These are phyloP conservation scores for Eupithecia abbreviata DNA, from an alignment of 2,888 invertebrate genomes.

Conservation along the genomic window DNA sequence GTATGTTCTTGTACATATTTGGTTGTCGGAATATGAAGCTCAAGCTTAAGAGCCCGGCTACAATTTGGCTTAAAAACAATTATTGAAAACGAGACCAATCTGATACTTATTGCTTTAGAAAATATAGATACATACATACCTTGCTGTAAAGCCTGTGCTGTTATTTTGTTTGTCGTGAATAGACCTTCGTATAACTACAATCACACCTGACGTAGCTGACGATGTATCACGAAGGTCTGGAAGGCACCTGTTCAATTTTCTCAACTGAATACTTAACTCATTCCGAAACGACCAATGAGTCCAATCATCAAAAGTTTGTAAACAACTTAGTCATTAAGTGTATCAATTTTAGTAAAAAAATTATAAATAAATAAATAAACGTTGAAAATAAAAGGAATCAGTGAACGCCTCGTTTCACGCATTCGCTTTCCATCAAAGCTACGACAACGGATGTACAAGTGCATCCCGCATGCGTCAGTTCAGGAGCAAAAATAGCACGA, in stretches of 20 bases:
- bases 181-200: too few relatives aligned
- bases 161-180: too few relatives aligned
- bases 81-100: not conserved
- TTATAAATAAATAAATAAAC: not conserved
- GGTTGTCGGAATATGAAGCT: not conserved
- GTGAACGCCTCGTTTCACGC: not conserved
- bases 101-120: not conserved
- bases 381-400: not conserved
- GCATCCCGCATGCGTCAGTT: slow-evolving; percentile 28
- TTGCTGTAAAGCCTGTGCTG: not conserved
- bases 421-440: not conserved
- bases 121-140: not conserved
- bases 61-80: not conserved
- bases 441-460: slow-evolving; percentile 3
- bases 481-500: slow-evolving; percentile 19
- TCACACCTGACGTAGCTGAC: too few relatives aligned
- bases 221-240: too few relatives aligned
- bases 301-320: not conserved
- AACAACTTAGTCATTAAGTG: not conserved
- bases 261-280: not conserved
- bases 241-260: too few relatives aligned
- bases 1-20: too few relatives aligned
- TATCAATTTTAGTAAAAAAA: not conserved
- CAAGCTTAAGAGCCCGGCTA: not conserved
- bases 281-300: not conserved